Evolutionary conservation across 2,888 invertebrate genomes (phyloP).

Genomic region (Rhopalosiphum nymphaeae): DNA sequence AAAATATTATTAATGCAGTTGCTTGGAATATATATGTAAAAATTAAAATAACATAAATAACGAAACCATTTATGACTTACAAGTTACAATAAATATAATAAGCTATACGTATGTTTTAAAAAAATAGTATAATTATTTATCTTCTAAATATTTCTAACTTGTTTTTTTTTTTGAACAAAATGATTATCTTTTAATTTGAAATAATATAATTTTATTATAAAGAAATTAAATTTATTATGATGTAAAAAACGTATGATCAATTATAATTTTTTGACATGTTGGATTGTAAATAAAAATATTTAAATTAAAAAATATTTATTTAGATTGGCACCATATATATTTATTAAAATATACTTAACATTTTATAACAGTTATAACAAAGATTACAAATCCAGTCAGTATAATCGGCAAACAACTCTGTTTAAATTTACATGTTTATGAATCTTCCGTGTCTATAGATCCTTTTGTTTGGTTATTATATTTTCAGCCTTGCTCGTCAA

Average conservation of each 20-base stretch:
- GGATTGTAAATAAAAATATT: not conserved
- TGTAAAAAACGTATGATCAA: not conserved
- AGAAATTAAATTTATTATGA: not conserved
- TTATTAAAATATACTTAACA: not conserved
- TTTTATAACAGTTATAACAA: not conserved
- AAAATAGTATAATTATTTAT: not conserved
- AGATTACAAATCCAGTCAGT: not conserved
- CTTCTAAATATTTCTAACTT: not conserved
- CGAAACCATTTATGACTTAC: not conserved
- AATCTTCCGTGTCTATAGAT: not conserved
- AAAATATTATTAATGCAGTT: not conserved
- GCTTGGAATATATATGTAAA: not conserved
- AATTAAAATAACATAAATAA: not conserved
- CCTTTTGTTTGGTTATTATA: constrained; percentile 19
- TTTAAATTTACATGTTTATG: constrained; percentile 28
- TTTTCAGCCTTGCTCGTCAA: constrained; percentile 8
- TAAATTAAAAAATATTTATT: not conserved
- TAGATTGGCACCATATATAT: not conserved
- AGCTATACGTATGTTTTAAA: not conserved
- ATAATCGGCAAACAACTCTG: constrained; percentile 7
- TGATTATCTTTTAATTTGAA: not conserved
- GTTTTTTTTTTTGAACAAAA: not conserved
- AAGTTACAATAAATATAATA: not conserved
- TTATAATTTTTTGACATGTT: constrained; percentile 13
- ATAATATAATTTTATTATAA: not conserved